Evolutionary conservation across 2,888 invertebrate genomes (phyloP).

Genomic region (Platypus cylindrus): DNA sequence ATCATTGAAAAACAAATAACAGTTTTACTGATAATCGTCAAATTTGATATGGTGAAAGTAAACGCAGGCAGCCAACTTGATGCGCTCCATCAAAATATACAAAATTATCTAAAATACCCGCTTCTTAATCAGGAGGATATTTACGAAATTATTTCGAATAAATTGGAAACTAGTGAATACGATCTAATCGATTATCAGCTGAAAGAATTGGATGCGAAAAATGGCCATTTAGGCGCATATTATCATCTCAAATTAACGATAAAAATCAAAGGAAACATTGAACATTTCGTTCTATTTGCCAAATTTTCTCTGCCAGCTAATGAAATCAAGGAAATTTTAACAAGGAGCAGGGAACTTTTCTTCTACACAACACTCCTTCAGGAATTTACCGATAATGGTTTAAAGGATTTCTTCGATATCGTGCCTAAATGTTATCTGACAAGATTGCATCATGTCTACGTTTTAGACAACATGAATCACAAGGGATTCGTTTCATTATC

Average conservation of each 20-base stretch:
- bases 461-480: conserved; percentile 31
- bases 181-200: conserved; percentile 13
- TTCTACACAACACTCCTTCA: conserved; percentile 35
- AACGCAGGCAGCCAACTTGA: not conserved
- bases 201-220: conserved; percentile 13
- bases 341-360: conserved; percentile 19
- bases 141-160: conserved; percentile 17
- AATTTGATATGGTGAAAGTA: not conserved
- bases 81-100: conserved; percentile 1
- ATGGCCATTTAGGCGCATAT: conserved; percentile 23
- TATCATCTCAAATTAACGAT: conserved; percentile 17
- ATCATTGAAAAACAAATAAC: not conserved
- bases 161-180: conserved; percentile 17
- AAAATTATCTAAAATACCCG: conserved; percentile 4
- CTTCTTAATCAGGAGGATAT: conserved; percentile 19
- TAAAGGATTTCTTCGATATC: conserved; percentile 17
- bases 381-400: conserved; percentile 23
- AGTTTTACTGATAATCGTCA: not conserved
- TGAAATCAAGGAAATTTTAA: conserved; percentile 6
- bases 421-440: conserved; percentile 30
- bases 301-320: conserved; percentile 1
- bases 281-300: conserved; percentile 4
- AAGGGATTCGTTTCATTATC: conserved; percentile 12
- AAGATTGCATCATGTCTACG: conserved; percentile 25
- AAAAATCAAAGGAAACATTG: not conserved